phyloP scores from a whole-genome alignment of 2,888 invertebrate genomes.

The Polyploca ridens region DNA sequence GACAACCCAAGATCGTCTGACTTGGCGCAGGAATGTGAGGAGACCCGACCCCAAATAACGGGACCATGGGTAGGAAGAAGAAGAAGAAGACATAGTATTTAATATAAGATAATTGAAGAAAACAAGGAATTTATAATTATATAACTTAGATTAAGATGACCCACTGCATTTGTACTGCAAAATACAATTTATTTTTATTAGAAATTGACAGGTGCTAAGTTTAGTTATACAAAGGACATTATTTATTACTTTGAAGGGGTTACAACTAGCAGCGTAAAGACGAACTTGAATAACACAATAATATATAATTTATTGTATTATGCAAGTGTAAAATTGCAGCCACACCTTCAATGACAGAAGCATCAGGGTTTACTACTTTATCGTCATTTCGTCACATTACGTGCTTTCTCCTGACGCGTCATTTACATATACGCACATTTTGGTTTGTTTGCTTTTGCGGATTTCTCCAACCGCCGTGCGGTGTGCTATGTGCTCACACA shows the following conservation, averaged over 20 bases:
- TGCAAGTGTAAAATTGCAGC: slow-evolving; percentile 25
- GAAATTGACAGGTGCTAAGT: neutral
- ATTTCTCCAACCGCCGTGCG: slow-evolving; percentile 63
- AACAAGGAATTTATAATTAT: no score
- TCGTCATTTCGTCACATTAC: slow-evolving; percentile 67
- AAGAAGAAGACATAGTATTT: no score
- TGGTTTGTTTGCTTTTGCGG: slow-evolving; percentile 67
- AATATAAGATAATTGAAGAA: no score
- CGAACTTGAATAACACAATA: slow-evolving; percentile 9
- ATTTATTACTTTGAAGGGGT: no score
- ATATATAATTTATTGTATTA: slow-evolving; percentile 18
- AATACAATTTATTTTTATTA: no score
- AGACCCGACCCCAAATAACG: no score
- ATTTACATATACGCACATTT: slow-evolving; percentile 75
- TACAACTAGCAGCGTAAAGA: neutral
- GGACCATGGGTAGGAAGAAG: no score
- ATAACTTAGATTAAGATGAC: no score
- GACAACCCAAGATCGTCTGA: no score
- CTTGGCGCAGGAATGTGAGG: no score
- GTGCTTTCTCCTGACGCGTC: slow-evolving; percentile 72
- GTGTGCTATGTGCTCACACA: slow-evolving; percentile 32
- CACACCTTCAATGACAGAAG: slow-evolving; percentile 53
- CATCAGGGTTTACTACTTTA: slow-evolving; percentile 60
- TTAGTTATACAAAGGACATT: neutral
- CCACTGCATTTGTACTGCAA: no score